Evolutionary conservation across 2,888 invertebrate genomes (phyloP), one percentile per base, ranked within the genome.

Genomic region (Epirrhoe alternata): DNA sequence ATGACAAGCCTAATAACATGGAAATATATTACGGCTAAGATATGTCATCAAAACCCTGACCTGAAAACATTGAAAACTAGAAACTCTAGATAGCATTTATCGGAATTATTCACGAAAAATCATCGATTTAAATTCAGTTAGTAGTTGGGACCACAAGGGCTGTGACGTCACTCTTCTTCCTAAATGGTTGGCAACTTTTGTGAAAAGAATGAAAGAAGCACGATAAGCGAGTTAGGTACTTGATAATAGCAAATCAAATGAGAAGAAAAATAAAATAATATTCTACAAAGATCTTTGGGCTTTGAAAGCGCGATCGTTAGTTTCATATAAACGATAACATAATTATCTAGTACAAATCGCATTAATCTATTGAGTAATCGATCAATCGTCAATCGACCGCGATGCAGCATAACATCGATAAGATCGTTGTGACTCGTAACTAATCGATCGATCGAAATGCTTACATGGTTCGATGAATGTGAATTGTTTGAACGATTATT

Each of bases 371-470:
- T 47, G 16, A 35, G 50, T 53, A 47, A 69, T 71, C 70, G 60
- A 71, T 70, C 66, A 71, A 60, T 61, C 45, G 52, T 50, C 56
- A 60, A 35, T 14, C 10, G 31, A 50, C 17, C 17, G 30, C 42
- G 57, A 69, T 72, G 62, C 72, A n/a, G n/a, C 50, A 53, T 63
- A 57, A 50, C 57, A 71, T 69, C 67, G 67, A 64, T 63, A 68
- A 63, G 58, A 71, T 69, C 58, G 58, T 67, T 56, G 66, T 70
- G 62, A 64, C 50, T 69, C 64, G 69, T 64, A 33, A 53, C 49
- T 53, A 53, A 68, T 66, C 55, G 55, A 63, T 65, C 66, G 52
- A 66, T 42, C 64, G 45, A 16, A 31, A 61, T 68, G 66, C 60
- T 69, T 58, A 69, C 65, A 61, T 58, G 64, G 33, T 45, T 51